Evolutionary conservation across 2,888 invertebrate genomes (phyloP).

Genomic region (Drosophila lacicola): DNA sequence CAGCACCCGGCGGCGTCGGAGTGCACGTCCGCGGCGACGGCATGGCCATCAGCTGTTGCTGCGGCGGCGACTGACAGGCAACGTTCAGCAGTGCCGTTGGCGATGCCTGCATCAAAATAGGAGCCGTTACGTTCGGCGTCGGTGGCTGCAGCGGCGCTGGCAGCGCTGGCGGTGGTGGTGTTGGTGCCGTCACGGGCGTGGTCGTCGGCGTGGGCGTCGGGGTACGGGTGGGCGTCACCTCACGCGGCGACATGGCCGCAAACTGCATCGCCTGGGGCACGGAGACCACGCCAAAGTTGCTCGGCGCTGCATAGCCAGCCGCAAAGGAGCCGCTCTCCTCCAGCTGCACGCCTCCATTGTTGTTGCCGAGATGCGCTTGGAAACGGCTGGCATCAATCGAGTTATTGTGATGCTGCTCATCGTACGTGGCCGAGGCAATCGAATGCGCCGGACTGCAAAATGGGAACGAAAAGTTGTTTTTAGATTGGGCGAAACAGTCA

Average conservation of each 20-base stretch:
- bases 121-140: slow-evolving; percentile 48
- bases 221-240: slow-evolving; percentile 62
- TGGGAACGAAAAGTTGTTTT: background rate
- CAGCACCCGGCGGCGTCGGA: slow-evolving; percentile 64
- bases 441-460: slow-evolving; percentile 88
- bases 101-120: slow-evolving; percentile 59
- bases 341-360: slow-evolving; percentile 64
- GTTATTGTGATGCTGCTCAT: slow-evolving; percentile 85
- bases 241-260: slow-evolving; percentile 58
- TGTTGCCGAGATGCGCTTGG: slow-evolving; percentile 82
- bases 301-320: slow-evolving; percentile 41
- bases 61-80: slow-evolving; percentile 70
- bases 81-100: slow-evolving; percentile 62
- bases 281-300: slow-evolving; percentile 41
- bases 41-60: slow-evolving; percentile 69
- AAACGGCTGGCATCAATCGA: slow-evolving; percentile 83
- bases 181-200: slow-evolving; percentile 50
- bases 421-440: slow-evolving; percentile 89
- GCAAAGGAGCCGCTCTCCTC: slow-evolving; percentile 37
- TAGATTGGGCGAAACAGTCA: background rate
- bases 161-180: slow-evolving; percentile 45
- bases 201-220: slow-evolving; percentile 49
- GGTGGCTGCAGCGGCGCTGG: slow-evolving; percentile 61
- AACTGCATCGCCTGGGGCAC: slow-evolving; percentile 55
- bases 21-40: slow-evolving; percentile 79